phyloP scores from a whole-genome alignment of 2,888 invertebrate species.

The Dicycla oo region DNA sequence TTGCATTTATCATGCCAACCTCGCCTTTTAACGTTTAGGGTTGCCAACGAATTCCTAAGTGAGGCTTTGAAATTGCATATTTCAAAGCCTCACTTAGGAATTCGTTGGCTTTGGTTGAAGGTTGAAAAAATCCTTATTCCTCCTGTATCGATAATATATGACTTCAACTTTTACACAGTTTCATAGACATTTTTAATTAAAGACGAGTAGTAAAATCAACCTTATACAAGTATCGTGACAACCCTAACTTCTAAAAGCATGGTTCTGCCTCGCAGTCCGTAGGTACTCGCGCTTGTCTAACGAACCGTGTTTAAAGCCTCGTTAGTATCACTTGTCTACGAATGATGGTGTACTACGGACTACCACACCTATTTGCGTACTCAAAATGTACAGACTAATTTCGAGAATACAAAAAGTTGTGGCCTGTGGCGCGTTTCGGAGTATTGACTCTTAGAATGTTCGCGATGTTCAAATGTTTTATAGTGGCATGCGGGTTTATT shows the following conservation, averaged over 20 bases:
- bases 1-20: conserved; percentile 67
- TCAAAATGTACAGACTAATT: conserved; percentile 45
- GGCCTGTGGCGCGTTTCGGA: conserved; percentile 18
- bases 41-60: conserved; percentile 23
- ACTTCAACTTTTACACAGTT: neutral
- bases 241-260: conserved; percentile 48
- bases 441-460: conserved; percentile 46
- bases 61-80: neutral
- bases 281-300: conserved; percentile 69
- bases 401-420: conserved; percentile 48
- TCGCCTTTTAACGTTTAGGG: conserved; percentile 53
- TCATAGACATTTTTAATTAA: neutral
- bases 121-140: neutral
- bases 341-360: conserved; percentile 63
- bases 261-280: conserved; percentile 47
- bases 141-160: too few relatives aligned
- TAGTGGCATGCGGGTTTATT: conserved; percentile 44
- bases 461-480: conserved; percentile 41
- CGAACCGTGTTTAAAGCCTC: conserved; percentile 77
- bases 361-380: conserved; percentile 48
- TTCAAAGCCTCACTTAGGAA: too few relatives aligned
- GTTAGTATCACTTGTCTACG: conserved; percentile 78
- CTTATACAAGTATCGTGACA: conserved; percentile 14
- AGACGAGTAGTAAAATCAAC: neutral
- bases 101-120: neutral